Base-by-base conservation (phyloP, 2,888 invertebrate species). In the Drosophila robusta region DNA sequence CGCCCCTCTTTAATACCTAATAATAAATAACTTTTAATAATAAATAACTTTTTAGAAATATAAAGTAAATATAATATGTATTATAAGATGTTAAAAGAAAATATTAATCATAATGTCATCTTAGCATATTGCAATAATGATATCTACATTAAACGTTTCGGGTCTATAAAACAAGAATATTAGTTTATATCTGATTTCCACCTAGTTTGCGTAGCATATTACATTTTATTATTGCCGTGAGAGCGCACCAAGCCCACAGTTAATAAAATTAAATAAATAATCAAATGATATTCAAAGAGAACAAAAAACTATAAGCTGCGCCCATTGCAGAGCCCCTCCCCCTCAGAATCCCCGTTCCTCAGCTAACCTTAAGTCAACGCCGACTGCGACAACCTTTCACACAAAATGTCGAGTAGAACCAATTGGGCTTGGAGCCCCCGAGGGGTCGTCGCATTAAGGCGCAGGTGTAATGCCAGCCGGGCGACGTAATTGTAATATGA, bases 401-500 rank as follows among this genome's bases (percentile, higher is more conserved):
- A 62, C 63, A 54, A 82, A 88, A 88, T 75, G 71, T 68, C 77
- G 61, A 49, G 65, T 60, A 72, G 66, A 64, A 83, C 74, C 83
- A 67, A 83, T 81, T 75, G 52, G 34, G 45, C 11, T 47, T 51
- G 44, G 41, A 16, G 70, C 47, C 46, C 85, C 54, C 63, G 18
- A 56, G 80, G 77, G 68, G 61, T 49, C 47, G 47, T 61, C 65
- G 66, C 63, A 57, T 71, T 39, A 42, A 55, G 41, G 70, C 65
- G 84, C 86, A 86, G 86, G 86, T 86, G 86, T 86, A 89, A 82
- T 78, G 64, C 75, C 79, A 79, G 70, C 81, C 71, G 78, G 65
- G 67, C 63, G 60, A 65, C 46, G 84, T 82, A 86, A 88, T 88
- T 80, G 75, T 80, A 86, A 88, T 88, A 83, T 85, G 88, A 86